phyloP scores from a whole-genome alignment of 2,888 invertebrate genomes.

The Latheticus oryzae region DNA sequence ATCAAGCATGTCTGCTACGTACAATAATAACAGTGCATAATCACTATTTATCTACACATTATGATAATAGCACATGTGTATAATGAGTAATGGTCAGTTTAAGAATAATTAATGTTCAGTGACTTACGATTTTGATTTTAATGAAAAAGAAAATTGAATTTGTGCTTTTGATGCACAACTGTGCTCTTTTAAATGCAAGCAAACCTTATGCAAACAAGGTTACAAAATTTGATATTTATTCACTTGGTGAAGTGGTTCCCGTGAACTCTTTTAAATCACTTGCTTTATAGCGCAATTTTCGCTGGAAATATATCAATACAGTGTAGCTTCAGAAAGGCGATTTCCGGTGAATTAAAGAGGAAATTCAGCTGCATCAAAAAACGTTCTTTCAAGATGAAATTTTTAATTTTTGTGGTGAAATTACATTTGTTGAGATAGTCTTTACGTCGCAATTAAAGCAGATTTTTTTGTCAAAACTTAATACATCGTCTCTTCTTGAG shows the following conservation, averaged over 20 bases:
- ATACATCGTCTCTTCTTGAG: slow-evolving; percentile 10
- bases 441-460: no score
- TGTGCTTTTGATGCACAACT: no score
- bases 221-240: slow-evolving; percentile 7
- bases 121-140: no score
- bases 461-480: no score
- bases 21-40: slow-evolving; percentile 6
- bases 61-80: background rate
- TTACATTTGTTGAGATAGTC: slow-evolving; percentile 3
- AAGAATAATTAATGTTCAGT: no score
- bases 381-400: background rate
- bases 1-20: slow-evolving; percentile 1
- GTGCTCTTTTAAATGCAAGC: no score
- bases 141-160: no score
- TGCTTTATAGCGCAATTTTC: slow-evolving; percentile 18
- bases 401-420: slow-evolving; percentile 5
- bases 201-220: no score
- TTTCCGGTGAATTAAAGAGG: slow-evolving; percentile 18
- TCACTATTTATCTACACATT: background rate
- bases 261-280: slow-evolving; percentile 20
- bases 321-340: slow-evolving; percentile 9
- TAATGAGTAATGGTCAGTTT: no score
- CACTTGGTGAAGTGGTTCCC: no score
- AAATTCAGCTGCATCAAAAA: background rate
- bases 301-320: slow-evolving; percentile 18